Evolutionary conservation across 2,888 invertebrate genomes (phyloP).

Genomic region (Eupithecia tripunctaria): DNA sequence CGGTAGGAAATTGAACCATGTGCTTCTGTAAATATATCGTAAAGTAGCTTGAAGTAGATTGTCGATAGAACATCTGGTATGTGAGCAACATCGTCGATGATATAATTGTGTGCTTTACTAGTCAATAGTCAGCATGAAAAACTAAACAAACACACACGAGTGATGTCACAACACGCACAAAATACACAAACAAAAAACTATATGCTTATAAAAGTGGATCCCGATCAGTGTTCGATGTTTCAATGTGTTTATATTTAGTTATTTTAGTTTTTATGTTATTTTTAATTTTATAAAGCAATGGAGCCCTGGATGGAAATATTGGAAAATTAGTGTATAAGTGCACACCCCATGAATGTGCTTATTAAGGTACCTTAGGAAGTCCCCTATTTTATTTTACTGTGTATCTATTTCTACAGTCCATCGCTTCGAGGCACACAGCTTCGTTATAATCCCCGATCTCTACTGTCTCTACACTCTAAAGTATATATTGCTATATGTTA

Average conservation of each 20-base stretch:
- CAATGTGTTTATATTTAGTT: constrained; percentile 56
- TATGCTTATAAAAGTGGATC: constrained; percentile 48
- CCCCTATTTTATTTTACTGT: constrained; percentile 73
- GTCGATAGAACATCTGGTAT: constrained; percentile 74
- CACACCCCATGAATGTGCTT: constrained; percentile 84
- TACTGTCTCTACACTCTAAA: constrained; percentile 60
- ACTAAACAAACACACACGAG: constrained; percentile 63
- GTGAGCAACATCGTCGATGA: constrained; percentile 77
- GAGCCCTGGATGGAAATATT: constrained; percentile 78
- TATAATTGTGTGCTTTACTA: constrained; percentile 73
- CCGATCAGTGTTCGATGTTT: constrained; percentile 68
- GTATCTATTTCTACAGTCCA: constrained; percentile 66
- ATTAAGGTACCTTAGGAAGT: constrained; percentile 71
- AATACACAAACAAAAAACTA: constrained; percentile 50
- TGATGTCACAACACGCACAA: constrained; percentile 61
- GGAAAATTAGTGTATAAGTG: constrained; percentile 73
- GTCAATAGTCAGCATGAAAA: constrained; percentile 71
- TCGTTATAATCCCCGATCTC: constrained; percentile 69
- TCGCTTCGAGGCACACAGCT: constrained; percentile 81
- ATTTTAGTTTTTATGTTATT: constrained; percentile 55
- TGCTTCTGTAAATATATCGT: constrained; percentile 62
- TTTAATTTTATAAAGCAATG: constrained; percentile 61
- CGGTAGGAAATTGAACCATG: constrained; percentile 27
- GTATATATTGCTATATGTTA: constrained; percentile 63
- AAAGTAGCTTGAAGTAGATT: constrained; percentile 56